Evolutionary conservation across 2,888 invertebrate species (phyloP).

Genomic region (Hypercompe scribonia): DNA sequence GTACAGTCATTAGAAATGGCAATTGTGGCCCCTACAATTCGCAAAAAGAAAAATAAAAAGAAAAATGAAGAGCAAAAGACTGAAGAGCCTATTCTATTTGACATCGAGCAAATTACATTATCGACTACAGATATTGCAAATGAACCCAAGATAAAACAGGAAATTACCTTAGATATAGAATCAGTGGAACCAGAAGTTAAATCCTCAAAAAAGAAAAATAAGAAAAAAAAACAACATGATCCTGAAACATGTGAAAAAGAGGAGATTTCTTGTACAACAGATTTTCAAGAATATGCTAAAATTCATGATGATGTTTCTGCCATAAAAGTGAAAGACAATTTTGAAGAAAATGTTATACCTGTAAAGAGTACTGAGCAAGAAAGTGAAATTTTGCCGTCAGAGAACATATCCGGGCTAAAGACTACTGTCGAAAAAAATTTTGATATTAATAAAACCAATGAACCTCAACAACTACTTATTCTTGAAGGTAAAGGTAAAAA

Average conservation of each 20-base stretch:
- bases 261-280: slow-evolving; percentile 66
- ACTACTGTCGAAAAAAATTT: slow-evolving; percentile 21
- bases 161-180: slow-evolving; percentile 21
- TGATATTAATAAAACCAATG: slow-evolving; percentile 13
- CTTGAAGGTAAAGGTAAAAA: slow-evolving; percentile 51
- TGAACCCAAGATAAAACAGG: slow-evolving; percentile 26
- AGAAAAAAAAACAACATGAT: slow-evolving; percentile 76
- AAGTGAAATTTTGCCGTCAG: slow-evolving; percentile 13
- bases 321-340: slow-evolving; percentile 25
- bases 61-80: slow-evolving; percentile 52
- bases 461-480: slow-evolving; percentile 17
- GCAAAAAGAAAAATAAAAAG: slow-evolving; percentile 80
- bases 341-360: slow-evolving; percentile 11
- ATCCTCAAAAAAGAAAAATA: slow-evolving; percentile 72
- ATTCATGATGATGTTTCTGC: slow-evolving; percentile 46
- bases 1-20: slow-evolving; percentile 25
- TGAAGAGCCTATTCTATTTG: slow-evolving; percentile 27
- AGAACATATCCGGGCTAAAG: slow-evolving; percentile 8
- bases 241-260: slow-evolving; percentile 75
- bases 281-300: slow-evolving; percentile 67
- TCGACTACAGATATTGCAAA: slow-evolving; percentile 21
- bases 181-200: slow-evolving; percentile 58
- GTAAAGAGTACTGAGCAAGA: slow-evolving; percentile 18
- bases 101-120: slow-evolving; percentile 19
- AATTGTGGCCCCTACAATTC: slow-evolving; percentile 59